Base-by-base conservation (phyloP, 2,888 invertebrate genomes). In the Philonicus albiceps region DNA sequence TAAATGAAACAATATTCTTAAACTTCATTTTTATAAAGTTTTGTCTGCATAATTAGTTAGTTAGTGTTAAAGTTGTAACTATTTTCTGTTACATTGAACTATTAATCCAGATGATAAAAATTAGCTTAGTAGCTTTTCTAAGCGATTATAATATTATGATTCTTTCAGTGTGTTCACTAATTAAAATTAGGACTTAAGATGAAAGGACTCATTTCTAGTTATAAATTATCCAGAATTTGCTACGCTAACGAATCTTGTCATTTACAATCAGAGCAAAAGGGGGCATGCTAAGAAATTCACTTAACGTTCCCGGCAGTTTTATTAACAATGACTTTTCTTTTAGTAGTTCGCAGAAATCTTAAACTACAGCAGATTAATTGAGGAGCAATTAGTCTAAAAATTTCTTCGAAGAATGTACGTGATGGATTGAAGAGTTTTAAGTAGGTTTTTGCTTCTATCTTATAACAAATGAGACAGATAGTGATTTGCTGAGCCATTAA, bases 361-460 rank as follows among this genome's bases (percentile, higher is more conserved):
- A 75, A 75, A 74, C 34, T 74, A 75, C 30, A 75, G 85, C 22
- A 75, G 85, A 75, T 30, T 85, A 75, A 85, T 85, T 64, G 85
- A 30, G 22, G n/a, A 74, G 74, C 75, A 85, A 85, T 85, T 85
- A 85, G 34, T 53, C 22, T 49, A 13, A 16, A 49, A 49, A 34
- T 53, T 19, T 19, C n/a, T 5, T 53, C 27, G 27, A 64, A 64
- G 85, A 19, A 19, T 53, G 85, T 53, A 85, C 76, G 85, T 85
- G 85, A 85, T 85, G 31, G 85, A 85, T 85, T 85, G 31, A 19
- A 3, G 49, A 74, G 53, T 75, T 31, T 43, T 85, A 72, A 74
- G 72, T 74, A 22, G 53, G 75, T 74, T 75, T 64, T 27, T 64
- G 2, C 40, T 75, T 53, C 53, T 55, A 64, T 11, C 34, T 55